Base-by-base conservation (phyloP, 1,140 invertebrate genomes). In the Aphelenchoides fujianensis region DNA sequence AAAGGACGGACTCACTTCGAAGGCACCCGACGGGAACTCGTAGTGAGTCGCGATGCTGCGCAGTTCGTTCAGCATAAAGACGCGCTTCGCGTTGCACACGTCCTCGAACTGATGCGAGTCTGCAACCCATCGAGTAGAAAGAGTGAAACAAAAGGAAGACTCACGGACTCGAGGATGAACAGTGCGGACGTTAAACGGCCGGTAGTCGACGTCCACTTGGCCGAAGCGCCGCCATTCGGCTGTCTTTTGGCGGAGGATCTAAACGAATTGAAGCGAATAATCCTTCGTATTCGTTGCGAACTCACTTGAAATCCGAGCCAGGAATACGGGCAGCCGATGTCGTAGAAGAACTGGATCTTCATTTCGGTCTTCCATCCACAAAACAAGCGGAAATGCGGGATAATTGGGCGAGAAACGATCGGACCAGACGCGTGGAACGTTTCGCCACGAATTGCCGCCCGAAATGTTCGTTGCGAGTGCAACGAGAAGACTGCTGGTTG, bases 311-410 rank as follows among this genome's bases (percentile, higher is more conserved):
- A 66, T 30, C 63, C 63, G 23, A 66, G 16, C 63, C 63, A 66
- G 23, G 63, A 66, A 35, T 66, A 35, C 1, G 63, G 63, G 53
- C 63, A 32, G 16, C 16, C 1, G n/a, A 66, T 12, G 53, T 66
- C 63, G 63, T 66, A 66, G 7, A 36, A 66, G 63, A n/a, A 66
- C 53, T 55, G 31, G 31, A 66, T 66, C 31, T 37, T 34, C 63
- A 66, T 66, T n/a, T n/a, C n/a, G n/a, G n/a, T n/a, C n/a, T n/a
- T n/a, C n/a, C n/a, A n/a, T n/a, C n/a, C n/a, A n/a, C n/a, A n/a
- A n/a, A n/a, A n/a, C n/a, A n/a, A n/a, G n/a, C n/a, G n/a, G n/a
- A n/a, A n/a, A n/a, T n/a, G n/a, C n/a, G n/a, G n/a, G n/a, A n/a
- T n/a, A n/a, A n/a, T n/a, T n/a, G n/a, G n/a, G n/a, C n/a, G n/a